These are phyloP conservation scores for Athene noctua DNA, from an alignment of 2,113 vertebrate genomes.

Conservation along the genomic window DNA sequence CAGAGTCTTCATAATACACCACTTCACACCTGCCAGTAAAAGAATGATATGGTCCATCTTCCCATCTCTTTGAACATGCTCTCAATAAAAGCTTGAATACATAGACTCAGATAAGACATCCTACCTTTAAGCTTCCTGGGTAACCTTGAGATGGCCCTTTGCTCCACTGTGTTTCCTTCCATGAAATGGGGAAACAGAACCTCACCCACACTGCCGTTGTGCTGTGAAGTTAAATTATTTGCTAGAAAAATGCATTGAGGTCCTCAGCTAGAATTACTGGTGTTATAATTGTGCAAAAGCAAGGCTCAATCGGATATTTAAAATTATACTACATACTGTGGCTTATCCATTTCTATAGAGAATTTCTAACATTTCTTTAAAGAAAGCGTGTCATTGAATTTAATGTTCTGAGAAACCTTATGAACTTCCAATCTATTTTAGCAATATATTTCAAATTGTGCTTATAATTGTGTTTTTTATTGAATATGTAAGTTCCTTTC, in stretches of 20 bases:
- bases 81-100: not conserved
- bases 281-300: conserved; percentile 9
- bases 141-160: not conserved
- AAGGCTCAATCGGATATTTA: conserved; percentile 6
- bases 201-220: not conserved
- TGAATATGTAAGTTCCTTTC: conserved; percentile 27
- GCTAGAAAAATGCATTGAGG: not conserved
- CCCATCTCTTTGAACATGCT: not conserved
- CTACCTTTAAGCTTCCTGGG: not conserved
- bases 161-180: not conserved
- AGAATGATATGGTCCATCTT: not conserved
- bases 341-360: not conserved
- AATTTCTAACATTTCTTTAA: conserved; percentile 32
- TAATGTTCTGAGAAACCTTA: conserved; percentile 15
- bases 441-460: conserved; percentile 22
- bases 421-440: conserved; percentile 23
- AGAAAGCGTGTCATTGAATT: conserved; percentile 10
- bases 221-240: not conserved
- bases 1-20: not conserved
- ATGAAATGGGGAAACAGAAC: not conserved
- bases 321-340: not conserved
- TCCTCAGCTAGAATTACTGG: not conserved
- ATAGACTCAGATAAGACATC: not conserved
- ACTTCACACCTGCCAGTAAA: not conserved
- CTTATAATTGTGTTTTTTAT: conserved; percentile 17